Evolutionary conservation across 2,113 vertebrate species (phyloP), one percentile per base, ranked within the genome.

Genomic region (Elgaria multicarinata): DNA sequence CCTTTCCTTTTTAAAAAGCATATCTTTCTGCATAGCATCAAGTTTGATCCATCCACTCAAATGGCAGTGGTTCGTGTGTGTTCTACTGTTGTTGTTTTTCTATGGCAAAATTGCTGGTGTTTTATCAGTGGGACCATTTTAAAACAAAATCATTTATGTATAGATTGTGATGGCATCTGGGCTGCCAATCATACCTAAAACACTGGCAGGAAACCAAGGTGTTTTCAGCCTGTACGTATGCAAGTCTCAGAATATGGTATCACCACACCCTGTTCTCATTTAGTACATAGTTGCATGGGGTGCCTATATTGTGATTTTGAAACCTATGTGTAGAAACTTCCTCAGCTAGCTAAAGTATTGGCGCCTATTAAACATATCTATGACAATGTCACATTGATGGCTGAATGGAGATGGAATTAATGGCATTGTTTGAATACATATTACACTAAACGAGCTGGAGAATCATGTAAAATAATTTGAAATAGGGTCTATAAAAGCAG

Each of bases 221-320:
- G 89, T 18, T 6, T 64, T 90, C 79, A 0, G 0, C 24, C 58
- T 94, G 88, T 93, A 92, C 67, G 94, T 90, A 88, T 89, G 91
- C 28, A 92, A 90, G 72, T 89, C 91, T 77, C 71, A 90, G 85
- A 71, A 72, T 90, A 77, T 87, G 89, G 89, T 95, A 94, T 95
- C 94, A 93, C 93, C 91, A 69, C 94, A 0, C 93, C 95, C 87
- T 24, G 0, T 74, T 64, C 82, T 77, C 31, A 33, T 2, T 26
- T 36, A 39, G 36, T 10, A 55, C 90, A 42, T 93, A 93, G 93
- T 93, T 90, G 90, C 4, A 0, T 72, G 36, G 6, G 55, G 92
- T 75, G 53, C 84, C 10, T 67, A 26, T 66, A 22, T 6, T 18
- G 42, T 2, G 28, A 33, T 58, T 80, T 33, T 53, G 76, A 91